A percentile compares a stretch with the other conserved stretches of the same genome.
phyloP scores from a whole-genome alignment of 1,140 invertebrate genomes.

The Brachionus rotundiformis region DNA sequence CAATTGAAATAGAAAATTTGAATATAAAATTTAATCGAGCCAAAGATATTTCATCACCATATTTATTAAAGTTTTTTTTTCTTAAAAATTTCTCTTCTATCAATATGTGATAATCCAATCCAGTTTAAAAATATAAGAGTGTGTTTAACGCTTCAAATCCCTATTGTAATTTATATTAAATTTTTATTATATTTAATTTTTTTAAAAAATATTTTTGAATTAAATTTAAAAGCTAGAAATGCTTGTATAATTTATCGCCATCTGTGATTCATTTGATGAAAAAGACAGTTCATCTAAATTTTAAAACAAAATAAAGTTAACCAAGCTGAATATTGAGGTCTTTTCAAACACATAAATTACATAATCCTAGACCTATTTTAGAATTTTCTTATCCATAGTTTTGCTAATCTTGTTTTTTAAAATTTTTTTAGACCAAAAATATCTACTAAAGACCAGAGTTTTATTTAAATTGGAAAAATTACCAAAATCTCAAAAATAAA shows the following conservation, averaged over 20 bases:
- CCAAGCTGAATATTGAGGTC: neutral
- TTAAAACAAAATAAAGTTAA: constrained; percentile 11
- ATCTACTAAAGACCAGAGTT: neutral
- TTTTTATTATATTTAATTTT: no score
- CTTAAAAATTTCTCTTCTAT: no score
- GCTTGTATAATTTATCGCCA: neutral
- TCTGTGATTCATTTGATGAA: neutral
- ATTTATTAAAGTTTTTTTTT: no score
- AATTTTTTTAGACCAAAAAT: neutral
- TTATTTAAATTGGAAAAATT: neutral
- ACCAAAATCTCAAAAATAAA: neutral
- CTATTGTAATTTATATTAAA: no score
- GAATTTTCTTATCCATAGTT: neutral
- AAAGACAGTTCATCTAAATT: neutral
- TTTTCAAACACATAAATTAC: neutral
- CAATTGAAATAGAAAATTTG: neutral
- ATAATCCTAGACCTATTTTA: constrained; percentile 1
- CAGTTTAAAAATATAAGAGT: no score
- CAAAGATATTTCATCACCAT: neutral
- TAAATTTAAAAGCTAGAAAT: neutral
- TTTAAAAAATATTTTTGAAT: neutral
- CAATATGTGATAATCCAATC: no score
- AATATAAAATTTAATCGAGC: neutral
- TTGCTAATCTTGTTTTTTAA: constrained; percentile 4
- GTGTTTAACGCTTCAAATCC: no score